Percentiles rank a stretch among this genome's conserved stretches.
phyloP scores from a whole-genome alignment of 2,888 invertebrate species.

The Spialia ferax region DNA sequence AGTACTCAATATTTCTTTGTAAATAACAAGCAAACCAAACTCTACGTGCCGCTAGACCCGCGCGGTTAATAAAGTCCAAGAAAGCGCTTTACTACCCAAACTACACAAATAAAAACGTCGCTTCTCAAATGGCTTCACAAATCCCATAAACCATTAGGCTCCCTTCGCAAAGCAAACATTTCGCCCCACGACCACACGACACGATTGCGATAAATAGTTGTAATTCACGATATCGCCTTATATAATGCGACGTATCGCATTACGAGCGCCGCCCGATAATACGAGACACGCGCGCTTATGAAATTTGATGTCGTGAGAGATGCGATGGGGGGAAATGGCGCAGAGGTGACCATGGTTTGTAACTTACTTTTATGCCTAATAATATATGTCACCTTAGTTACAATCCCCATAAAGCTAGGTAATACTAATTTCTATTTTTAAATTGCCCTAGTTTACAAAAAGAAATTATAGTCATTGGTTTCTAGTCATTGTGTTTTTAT shows the following conservation, averaged over 20 bases:
- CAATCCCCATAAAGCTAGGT: too few species aligned
- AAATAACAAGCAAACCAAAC: not conserved
- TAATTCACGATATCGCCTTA: conserved; percentile 77
- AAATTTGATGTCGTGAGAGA: conserved; percentile 67
- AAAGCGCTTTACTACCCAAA: conserved; percentile 1
- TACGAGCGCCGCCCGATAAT: conserved; percentile 76
- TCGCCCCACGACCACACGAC: conserved; percentile 64
- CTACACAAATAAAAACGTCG: conserved; percentile 54
- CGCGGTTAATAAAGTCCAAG: conserved; percentile 17
- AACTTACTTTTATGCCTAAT: conserved; percentile 18
- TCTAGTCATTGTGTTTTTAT: too few species aligned
- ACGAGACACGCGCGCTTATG: conserved; percentile 80
- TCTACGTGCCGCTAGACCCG: conserved; percentile 24
- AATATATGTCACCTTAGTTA: too few species aligned
- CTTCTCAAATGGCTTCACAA: conserved; percentile 55
- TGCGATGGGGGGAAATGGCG: not conserved
- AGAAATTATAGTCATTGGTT: too few species aligned
- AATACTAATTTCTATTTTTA: too few species aligned
- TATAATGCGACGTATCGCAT: conserved; percentile 55
- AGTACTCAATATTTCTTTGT: not conserved
- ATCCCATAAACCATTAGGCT: conserved; percentile 63
- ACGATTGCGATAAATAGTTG: conserved; percentile 78
- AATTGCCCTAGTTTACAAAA: too few species aligned
- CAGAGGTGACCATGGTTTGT: conserved; percentile 7
- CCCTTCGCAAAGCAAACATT: conserved; percentile 58